phyloP scores from a whole-genome alignment of 2,888 invertebrate species.

The Cylloceria caligata region DNA sequence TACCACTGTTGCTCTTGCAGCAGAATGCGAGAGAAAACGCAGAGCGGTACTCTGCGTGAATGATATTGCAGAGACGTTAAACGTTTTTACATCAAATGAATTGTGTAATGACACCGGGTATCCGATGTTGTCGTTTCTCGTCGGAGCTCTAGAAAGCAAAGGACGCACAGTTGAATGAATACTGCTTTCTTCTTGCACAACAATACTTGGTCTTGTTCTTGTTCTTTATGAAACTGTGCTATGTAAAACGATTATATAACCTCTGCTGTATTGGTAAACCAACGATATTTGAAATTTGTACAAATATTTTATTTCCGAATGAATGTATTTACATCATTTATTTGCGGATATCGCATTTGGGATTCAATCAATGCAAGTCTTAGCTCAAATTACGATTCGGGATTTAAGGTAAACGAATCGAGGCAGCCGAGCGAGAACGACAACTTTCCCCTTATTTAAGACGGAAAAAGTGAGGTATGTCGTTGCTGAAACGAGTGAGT shows the following conservation, averaged over 20 bases:
- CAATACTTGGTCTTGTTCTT: not conserved
- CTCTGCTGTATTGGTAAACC: not conserved
- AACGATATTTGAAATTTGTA: not conserved
- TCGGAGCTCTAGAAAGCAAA: not conserved
- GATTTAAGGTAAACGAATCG: not conserved
- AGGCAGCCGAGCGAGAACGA: not conserved
- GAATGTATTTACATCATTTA: conserved; percentile 5
- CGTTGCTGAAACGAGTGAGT: conserved; percentile 44
- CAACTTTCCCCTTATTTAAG: not conserved
- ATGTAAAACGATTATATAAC: not conserved
- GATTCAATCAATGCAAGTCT: conserved; percentile 13
- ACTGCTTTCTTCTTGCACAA: not conserved
- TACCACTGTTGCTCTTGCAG: conserved; percentile 6
- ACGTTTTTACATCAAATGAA: conserved; percentile 56
- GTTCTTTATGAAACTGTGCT: not conserved
- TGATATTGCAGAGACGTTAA: conserved; percentile 29
- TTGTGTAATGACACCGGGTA: conserved; percentile 25
- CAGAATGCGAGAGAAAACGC: not conserved
- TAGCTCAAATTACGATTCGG: not conserved
- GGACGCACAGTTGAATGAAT: not conserved
- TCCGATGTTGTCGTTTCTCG: not conserved
- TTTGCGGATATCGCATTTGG: not conserved
- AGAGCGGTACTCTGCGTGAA: not conserved
- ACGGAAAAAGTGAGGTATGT: conserved; percentile 23
- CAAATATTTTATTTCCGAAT: conserved; percentile 11